phyloP scores from a whole-genome alignment of 2,888 invertebrate genomes.

The Alcis repandata region DNA sequence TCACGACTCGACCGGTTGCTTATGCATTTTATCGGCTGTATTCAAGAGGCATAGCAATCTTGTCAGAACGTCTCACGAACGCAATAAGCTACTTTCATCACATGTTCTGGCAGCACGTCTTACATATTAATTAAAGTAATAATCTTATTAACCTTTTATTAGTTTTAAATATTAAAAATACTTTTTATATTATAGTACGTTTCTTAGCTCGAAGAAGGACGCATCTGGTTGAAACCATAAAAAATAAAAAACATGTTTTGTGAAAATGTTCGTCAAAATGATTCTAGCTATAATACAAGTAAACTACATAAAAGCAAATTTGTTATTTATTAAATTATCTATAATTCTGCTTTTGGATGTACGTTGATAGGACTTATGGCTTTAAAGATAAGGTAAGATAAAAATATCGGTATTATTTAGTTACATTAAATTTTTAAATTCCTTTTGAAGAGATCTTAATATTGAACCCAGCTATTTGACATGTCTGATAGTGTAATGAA shows the following conservation, averaged over 20 bases:
- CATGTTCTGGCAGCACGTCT: constrained; percentile 43
- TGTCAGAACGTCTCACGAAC: constrained; percentile 47
- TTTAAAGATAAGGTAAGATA: not conserved
- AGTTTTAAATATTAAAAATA: too few relatives aligned
- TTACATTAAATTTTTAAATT: not conserved
- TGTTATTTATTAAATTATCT: not conserved
- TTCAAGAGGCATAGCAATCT: constrained; percentile 49
- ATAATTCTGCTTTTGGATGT: not conserved
- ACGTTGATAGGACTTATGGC: not conserved
- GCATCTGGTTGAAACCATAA: too few relatives aligned
- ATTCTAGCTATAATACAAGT: too few relatives aligned
- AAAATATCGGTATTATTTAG: too few relatives aligned
- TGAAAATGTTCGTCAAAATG: too few relatives aligned
- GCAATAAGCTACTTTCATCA: constrained; percentile 40
- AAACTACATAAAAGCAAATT: not conserved
- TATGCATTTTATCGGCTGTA: constrained; percentile 42
- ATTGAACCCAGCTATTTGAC: constrained; percentile 1
- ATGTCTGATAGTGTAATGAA: constrained; percentile 17
- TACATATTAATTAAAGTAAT: constrained; percentile 9
- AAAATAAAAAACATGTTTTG: too few relatives aligned
- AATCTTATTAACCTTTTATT: not conserved
- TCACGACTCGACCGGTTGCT: constrained; percentile 40
- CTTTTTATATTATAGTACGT: too few relatives aligned
- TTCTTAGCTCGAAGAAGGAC: too few relatives aligned
- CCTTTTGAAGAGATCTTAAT: not conserved